phyloP scores from a whole-genome alignment of 2,113 vertebrate species.

The Rissa tridactyla region DNA sequence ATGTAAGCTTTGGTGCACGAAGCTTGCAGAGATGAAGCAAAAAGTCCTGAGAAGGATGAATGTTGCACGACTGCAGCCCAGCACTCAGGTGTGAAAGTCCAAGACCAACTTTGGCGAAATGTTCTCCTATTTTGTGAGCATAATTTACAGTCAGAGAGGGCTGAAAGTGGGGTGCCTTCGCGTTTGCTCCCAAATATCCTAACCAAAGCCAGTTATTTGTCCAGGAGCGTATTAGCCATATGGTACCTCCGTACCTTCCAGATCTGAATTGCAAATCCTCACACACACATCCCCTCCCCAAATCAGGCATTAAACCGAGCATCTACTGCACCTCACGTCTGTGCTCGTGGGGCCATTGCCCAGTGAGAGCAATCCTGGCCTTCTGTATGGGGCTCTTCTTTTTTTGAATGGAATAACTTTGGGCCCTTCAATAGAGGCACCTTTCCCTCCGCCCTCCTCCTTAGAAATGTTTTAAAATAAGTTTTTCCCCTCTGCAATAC shows the following conservation, averaged over 20 bases:
- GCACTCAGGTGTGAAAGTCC: not conserved
- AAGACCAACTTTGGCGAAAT: not conserved
- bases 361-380: not conserved
- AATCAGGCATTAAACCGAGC: not conserved
- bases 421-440: not conserved
- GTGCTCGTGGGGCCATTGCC: rapidly evolving
- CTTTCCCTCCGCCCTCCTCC: not conserved
- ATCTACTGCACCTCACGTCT: not conserved
- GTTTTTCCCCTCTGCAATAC: not conserved
- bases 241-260: not conserved
- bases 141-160: not conserved
- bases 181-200: not conserved
- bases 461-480: not conserved
- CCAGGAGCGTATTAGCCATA: not conserved
- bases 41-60: not conserved
- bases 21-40: not conserved
- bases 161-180: not conserved
- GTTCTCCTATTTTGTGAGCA: not conserved
- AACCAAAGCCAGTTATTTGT: not conserved
- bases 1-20: not conserved
- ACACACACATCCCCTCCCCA: too few species aligned
- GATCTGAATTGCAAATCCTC: not conserved
- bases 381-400: not conserved
- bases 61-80: not conserved
- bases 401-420: not conserved